Base-by-base conservation (phyloP, 2,797 vertebrate genomes). In the Otolemur crassicaudatus region DNA sequence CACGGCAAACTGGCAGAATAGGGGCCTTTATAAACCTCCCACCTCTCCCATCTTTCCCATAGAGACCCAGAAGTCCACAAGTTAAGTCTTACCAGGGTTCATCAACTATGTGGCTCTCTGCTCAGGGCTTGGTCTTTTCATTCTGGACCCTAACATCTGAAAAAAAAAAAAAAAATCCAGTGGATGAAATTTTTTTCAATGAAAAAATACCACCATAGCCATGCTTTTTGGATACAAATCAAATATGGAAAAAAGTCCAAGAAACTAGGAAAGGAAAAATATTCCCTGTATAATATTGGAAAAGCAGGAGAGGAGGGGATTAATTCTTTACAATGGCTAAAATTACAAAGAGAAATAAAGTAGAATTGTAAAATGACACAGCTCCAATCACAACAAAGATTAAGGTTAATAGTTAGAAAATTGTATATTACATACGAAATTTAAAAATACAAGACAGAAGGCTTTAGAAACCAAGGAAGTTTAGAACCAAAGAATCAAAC, bases 161-260 rank as follows among this genome's bases (percentile, higher is more conserved):
- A 92, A 95, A 85, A 13, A 73, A 85, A 13, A 73, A 72, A 94
- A 94, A 82, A 17, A 73, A 12, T 5, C 11, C 0, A 2, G 10
- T 40, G 12, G 14, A 10, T 5, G 3, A 83, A 70, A 46, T 25
- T 70, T 40, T 53, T 76, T 77, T 61, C 27, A 86, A 60, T 75
- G 29, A 65, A 92, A 96, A 75, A 27, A 43, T 12, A 23, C 23
- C 11, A 63, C 5, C 16, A 27, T n/a, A 13, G 49, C 3, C 34
- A n/a, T 65, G 13, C 11, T 69, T 60, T 77, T 87, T 46, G 14
- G 83, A 84, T 14, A 49, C 46, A 58, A 70, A 60, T 65, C 49
- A 93, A 91, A 83, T 75, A 63, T 27, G 58, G 49, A 40, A 69
- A 82, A 82, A 90, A 82, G 10, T 27, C 31, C n/a, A 97, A 75